Evolutionary conservation across 1,140 invertebrate genomes (phyloP).

Genomic region (Micrasema longulum): DNA sequence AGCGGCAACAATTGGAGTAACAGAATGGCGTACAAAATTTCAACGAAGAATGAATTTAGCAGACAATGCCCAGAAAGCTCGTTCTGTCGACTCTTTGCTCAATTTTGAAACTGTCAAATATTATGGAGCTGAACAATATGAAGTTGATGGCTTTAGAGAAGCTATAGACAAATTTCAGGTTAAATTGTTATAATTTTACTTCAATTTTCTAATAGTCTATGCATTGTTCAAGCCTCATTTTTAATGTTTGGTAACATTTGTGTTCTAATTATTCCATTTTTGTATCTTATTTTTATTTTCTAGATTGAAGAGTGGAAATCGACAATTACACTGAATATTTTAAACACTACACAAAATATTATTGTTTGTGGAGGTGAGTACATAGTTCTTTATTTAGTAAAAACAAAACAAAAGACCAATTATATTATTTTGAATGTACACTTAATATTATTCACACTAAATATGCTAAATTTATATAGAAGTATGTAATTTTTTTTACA

Average conservation of each 20-base stretch:
- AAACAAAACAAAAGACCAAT: too few species aligned
- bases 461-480: too few species aligned
- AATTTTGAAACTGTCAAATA: conserved; percentile 99
- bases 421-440: too few species aligned
- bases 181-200: conserved; percentile 41
- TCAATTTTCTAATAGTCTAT: too few species aligned
- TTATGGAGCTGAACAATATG: conserved; percentile 93
- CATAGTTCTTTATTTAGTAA: too few species aligned
- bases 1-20: conserved; percentile 88
- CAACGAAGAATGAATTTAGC: conserved; percentile 92
- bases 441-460: too few species aligned
- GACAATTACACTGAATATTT: conserved; percentile 85
- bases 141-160: conserved; percentile 85
- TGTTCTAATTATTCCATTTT: too few species aligned
- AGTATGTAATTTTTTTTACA: too few species aligned
- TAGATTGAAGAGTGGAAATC: conserved; percentile 90
- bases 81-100: conserved; percentile 94
- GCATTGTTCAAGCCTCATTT: too few species aligned
- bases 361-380: conserved; percentile 79
- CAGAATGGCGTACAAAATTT: conserved; percentile 97
- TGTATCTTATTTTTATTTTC: conserved; percentile 56
- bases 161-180: conserved; percentile 88
- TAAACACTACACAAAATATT: conserved; percentile 91
- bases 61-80: conserved; percentile 91
- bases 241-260: too few species aligned